Evolutionary conservation across 2,113 vertebrate genomes (phyloP), one percentile per base, ranked within the genome.

Genomic region (Hoplias malabaricus): DNA sequence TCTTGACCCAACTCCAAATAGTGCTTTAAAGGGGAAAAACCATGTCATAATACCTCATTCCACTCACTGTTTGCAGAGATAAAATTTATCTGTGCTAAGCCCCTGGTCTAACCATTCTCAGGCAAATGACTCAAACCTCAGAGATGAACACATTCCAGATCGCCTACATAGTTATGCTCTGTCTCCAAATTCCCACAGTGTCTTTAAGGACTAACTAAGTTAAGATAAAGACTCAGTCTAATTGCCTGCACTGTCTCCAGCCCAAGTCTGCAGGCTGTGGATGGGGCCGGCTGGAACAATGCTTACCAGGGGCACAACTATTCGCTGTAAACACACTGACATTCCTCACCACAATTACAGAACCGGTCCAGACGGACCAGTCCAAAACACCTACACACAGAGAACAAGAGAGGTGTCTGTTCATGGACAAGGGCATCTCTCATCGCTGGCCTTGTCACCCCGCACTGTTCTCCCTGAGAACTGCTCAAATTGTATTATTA

Each of bases 341-440:
- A 93, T 92, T 93, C 93, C 91, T 84, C 33, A 71, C 77, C 62
- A 83, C 88, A 90, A 93, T 93, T 91, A 91, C 85, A 80, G 87
- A 86, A 86, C 83, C 78, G 65, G 81, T 82, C 85, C 89, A 86
- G 87, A 89, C 89, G 83, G 89, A 88, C 86, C 85, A 84, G 87
- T 87, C 87, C 85, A 82, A 87, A 90, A 93, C 92, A 92, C 93
- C 92, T 93, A 89, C 90, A 87, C 84, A 27, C 38, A 13, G 54
- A 53, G 65, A 69, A 93, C 91, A 93, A 93, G 84, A 82, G 68
- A 42, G 74, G 68, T 43, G 72, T 87, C 75, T 93, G 93, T 93
- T 87, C 57, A 59, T 54, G 68, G 75, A 93, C 90, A 92, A 92
- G 86, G 84, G 81, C 77, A 87, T 82, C 82, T 80, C 85, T 92